Conservation (phyloP, 2,113 vertebrate species). For the Elephantulus edwardii region DNA sequence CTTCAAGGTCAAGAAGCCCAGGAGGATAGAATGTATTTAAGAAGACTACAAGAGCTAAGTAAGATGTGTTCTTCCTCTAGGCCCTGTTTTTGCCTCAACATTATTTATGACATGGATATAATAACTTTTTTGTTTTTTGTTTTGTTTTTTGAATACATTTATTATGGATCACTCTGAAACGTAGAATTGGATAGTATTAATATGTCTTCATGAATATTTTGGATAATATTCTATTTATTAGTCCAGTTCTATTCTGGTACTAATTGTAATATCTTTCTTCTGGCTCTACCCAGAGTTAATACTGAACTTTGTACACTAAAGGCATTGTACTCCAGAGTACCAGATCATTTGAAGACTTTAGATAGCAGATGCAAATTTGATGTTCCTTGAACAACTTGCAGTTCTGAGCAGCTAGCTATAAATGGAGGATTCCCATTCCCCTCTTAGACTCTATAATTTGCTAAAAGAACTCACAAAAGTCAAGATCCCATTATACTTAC, state of each 20-base stretch:
- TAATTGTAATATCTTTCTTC: not conserved
- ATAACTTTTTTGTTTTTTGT: too few relatives aligned
- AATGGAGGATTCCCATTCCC: not conserved
- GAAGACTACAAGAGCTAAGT: slow-evolving; percentile 96
- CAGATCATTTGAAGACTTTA: not conserved
- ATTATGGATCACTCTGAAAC: not conserved
- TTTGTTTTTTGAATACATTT: not conserved
- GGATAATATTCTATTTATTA: not conserved
- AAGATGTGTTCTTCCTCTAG: slow-evolving; percentile 74
- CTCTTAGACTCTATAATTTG: not conserved
- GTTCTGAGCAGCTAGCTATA: not conserved
- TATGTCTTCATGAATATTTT: not conserved
- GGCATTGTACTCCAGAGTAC: not conserved
- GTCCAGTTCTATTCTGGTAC: not conserved
- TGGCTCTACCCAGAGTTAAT: not conserved
- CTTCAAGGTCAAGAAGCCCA: slow-evolving; percentile 84
- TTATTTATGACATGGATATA: not conserved
- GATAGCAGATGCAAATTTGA: not conserved
- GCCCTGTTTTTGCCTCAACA: not conserved
- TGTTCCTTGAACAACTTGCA: not conserved
- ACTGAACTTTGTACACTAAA: not conserved
- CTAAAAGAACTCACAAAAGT: not conserved
- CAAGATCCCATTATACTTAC: not conserved
- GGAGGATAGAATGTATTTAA: slow-evolving; percentile 90
- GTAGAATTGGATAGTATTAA: not conserved